Evolutionary conservation across 2,113 vertebrate genomes (phyloP), one percentile per base, ranked within the genome.

Genomic region (Trochalopteron elliotii): DNA sequence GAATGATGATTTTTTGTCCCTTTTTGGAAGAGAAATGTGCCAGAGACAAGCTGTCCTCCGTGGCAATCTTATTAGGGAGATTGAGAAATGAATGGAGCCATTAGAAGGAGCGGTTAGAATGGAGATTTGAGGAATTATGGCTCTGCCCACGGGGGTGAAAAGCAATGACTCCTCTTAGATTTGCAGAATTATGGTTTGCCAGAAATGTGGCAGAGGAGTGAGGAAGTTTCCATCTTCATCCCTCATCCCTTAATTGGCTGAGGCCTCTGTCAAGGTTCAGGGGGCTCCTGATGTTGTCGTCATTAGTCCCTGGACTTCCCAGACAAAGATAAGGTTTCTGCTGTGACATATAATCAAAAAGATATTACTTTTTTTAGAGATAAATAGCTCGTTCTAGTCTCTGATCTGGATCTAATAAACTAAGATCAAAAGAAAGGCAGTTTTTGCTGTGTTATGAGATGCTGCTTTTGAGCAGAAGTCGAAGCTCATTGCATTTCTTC

Each of bases 301-400:
- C 95, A 82, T 97, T 96, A 94, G 86, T 96, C 96, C 93, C 93
- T 40, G 10, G 39, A 69, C 76, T 90, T 93, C 68, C 74, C 68
- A 86, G 93, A 88, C 92, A 95, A 94, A 95, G 93, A 93, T 95
- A 88, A 94, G 96, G 72, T 84, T 97, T 95, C 91, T 91, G 83
- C 86, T 96, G 71, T 84, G 94, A 90, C 91, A 90, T 50, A 22
- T 72, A 95, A 94, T 95, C 91, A 95, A 93, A 96, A 96, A 96
- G 71, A 87, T 91, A 96, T 90, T 97, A 94, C 91, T 93, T 97
- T 50, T 50, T 93, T 79, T 22, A 91, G 86, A 96, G 95, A 96
- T 90, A 96, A 96, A 97, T 93, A 95, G 85, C 40, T 90, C 14
- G 0, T 83, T 84, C 91, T 70, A 14, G 78, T 87, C 90, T 78